Percentiles rank a stretch among this genome's conserved stretches.
Evolutionary conservation across 2,797 vertebrate species (phyloP).

Genomic region (Halcyon leucocephala): DNA sequence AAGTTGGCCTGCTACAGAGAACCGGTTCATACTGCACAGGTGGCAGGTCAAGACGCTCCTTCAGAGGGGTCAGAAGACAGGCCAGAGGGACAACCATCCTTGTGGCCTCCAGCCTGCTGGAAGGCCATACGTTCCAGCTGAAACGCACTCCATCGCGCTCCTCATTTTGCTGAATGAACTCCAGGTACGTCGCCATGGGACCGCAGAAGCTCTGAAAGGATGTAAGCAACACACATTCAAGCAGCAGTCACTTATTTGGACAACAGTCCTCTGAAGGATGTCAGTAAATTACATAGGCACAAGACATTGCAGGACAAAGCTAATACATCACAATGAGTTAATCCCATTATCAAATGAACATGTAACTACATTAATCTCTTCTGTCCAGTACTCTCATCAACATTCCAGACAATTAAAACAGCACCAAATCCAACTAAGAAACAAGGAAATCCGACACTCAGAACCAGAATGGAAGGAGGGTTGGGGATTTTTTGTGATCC

Average conservation of each 20-base stretch:
- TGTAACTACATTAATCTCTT: background rate
- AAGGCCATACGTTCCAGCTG: constrained; percentile 99
- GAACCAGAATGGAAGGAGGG: background rate
- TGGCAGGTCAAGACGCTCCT: constrained; percentile 91
- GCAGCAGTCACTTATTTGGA: background rate
- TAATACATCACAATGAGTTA: background rate
- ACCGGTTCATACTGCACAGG: constrained; percentile 96
- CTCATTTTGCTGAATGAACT: constrained; percentile 99
- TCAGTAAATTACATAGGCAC: background rate
- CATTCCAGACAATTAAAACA: background rate
- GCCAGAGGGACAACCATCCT: constrained; percentile 94
- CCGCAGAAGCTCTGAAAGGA: constrained; percentile 50
- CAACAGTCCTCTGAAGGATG: background rate
- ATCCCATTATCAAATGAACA: constrained; percentile 3
- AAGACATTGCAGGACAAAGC: background rate
- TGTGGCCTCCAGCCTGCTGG: constrained; percentile 94
- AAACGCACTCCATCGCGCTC: constrained; percentile 95
- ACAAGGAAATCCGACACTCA: background rate
- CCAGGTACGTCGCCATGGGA: constrained; percentile 91
- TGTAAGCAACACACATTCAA: rapidly evolving
- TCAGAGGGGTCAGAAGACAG: constrained; percentile 94
- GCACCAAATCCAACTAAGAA: background rate
- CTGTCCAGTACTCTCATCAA: background rate
- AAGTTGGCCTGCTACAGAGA: constrained; percentile 92
- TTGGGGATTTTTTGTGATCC: background rate